phyloP scores from a whole-genome alignment of 2,888 invertebrate species.

The Meta bourneti region DNA sequence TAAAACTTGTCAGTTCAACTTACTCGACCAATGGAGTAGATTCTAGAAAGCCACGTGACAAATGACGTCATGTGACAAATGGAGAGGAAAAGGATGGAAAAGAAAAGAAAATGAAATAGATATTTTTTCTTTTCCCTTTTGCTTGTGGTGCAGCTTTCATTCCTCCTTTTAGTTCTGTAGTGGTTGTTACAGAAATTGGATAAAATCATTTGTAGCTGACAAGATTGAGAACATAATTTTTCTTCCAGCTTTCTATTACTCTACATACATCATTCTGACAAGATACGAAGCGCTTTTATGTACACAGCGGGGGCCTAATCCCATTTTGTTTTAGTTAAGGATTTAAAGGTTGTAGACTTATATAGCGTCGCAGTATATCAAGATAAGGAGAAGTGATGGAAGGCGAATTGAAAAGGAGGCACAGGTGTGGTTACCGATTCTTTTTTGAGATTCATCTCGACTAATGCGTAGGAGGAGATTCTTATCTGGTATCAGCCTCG shows the following conservation, averaged over 20 bases:
- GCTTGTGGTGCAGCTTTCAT: constrained; percentile 20
- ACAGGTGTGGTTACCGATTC: background rate
- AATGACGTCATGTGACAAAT: constrained; percentile 70
- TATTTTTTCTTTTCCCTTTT: constrained; percentile 22
- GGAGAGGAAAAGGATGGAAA: constrained; percentile 26
- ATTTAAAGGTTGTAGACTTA: constrained; percentile 47
- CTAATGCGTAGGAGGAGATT: background rate
- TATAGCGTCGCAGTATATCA: constrained; percentile 20
- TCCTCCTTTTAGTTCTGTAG: constrained; percentile 31
- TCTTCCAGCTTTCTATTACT: constrained; percentile 56
- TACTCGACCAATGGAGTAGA: constrained; percentile 59
- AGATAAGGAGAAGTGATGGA: background rate
- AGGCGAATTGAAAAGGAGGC: background rate
- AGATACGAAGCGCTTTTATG: constrained; percentile 61
- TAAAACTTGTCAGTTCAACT: constrained; percentile 62
- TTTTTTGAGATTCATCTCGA: background rate
- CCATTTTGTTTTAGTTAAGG: constrained; percentile 56
- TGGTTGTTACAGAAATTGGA: constrained; percentile 70
- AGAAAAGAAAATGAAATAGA: constrained; percentile 47
- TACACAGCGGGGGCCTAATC: constrained; percentile 32
- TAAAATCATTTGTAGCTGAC: constrained; percentile 72
- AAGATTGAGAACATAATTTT: constrained; percentile 72
- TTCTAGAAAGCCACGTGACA: constrained; percentile 59
- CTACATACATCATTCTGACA: constrained; percentile 70
- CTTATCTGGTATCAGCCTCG: too few species aligned